Evolutionary conservation across 1,140 invertebrate genomes (phyloP).

Genomic region (Leptinotarsa defecta): DNA sequence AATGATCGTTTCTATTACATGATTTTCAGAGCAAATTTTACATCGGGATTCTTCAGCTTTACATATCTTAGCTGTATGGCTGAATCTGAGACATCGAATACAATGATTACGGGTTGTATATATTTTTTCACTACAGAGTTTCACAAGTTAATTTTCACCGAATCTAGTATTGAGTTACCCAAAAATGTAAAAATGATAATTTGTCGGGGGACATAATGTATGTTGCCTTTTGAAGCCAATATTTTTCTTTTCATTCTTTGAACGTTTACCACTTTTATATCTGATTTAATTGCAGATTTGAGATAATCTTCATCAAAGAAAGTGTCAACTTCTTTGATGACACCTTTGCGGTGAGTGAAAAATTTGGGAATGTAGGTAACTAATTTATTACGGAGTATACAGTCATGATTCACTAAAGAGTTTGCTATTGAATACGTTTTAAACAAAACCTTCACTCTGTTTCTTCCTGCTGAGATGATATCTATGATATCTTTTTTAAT

Average conservation of each 20-base stretch:
- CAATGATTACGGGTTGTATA: background rate
- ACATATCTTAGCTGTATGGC: background rate
- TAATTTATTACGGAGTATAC: background rate
- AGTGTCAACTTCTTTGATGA: background rate
- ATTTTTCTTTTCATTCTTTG: background rate
- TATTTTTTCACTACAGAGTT: background rate
- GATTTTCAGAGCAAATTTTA: background rate
- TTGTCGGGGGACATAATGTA: background rate
- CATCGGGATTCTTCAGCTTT: background rate
- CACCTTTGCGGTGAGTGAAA: background rate
- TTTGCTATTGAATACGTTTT: background rate
- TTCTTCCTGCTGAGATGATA: background rate
- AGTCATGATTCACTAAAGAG: background rate
- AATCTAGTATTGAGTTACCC: background rate
- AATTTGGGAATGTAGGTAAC: background rate
- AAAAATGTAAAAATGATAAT: background rate
- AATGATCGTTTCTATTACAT: background rate
- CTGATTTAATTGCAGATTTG: background rate
- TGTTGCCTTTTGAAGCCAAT: background rate
- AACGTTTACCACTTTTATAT: background rate
- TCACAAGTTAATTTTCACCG: background rate
- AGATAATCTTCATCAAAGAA: background rate
- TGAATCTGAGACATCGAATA: background rate
- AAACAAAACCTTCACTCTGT: background rate
- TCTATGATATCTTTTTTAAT: background rate